A percentile compares a stretch with the other conserved stretches of the same genome.
Evolutionary conservation across 2,888 invertebrate genomes (phyloP).

Genomic region (Chironomus tentans): DNA sequence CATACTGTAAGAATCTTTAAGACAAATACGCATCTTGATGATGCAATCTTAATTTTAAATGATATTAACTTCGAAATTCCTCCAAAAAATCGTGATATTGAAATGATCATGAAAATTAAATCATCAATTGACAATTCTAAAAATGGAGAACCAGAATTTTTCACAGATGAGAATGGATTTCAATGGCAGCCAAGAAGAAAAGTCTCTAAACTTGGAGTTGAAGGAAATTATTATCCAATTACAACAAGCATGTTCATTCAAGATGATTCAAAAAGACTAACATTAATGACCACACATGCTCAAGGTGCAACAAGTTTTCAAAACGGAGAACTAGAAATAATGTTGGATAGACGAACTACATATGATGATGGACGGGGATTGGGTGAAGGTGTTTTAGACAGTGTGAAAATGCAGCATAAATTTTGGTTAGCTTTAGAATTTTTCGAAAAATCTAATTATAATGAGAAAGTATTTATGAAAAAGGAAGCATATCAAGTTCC

Average conservation of each 20-base stretch:
- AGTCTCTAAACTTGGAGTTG: slow-evolving; percentile 70
- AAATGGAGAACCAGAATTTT: slow-evolving; percentile 73
- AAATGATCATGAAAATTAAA: slow-evolving; percentile 82
- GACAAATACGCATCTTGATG: slow-evolving; percentile 55
- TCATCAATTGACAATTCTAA: slow-evolving; percentile 56
- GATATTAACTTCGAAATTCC: slow-evolving; percentile 75
- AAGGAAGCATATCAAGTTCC: slow-evolving; percentile 47
- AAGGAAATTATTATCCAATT: slow-evolving; percentile 95
- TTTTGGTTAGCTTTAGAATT: slow-evolving; percentile 82
- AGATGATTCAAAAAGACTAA: slow-evolving; percentile 61
- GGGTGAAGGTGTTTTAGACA: slow-evolving; percentile 91
- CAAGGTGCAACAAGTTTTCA: slow-evolving; percentile 85
- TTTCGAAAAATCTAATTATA: slow-evolving; percentile 30
- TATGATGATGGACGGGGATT: slow-evolving; percentile 85
- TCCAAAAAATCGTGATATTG: slow-evolving; percentile 81
- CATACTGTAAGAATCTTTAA: slow-evolving; percentile 76
- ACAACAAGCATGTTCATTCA: slow-evolving; percentile 85
- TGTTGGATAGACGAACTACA: slow-evolving; percentile 85
- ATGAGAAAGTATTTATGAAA: no score
- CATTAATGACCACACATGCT: slow-evolving; percentile 77
- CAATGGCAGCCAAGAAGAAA: slow-evolving; percentile 78
- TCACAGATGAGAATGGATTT: slow-evolving; percentile 88
- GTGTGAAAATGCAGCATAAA: slow-evolving; percentile 66
- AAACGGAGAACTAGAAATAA: slow-evolving; percentile 83
- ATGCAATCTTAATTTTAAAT: slow-evolving; percentile 72